These are phyloP conservation scores for Cryptoblepharus egeriae DNA, from an alignment of 2,797 vertebrate genomes.

Conservation along the genomic window DNA sequence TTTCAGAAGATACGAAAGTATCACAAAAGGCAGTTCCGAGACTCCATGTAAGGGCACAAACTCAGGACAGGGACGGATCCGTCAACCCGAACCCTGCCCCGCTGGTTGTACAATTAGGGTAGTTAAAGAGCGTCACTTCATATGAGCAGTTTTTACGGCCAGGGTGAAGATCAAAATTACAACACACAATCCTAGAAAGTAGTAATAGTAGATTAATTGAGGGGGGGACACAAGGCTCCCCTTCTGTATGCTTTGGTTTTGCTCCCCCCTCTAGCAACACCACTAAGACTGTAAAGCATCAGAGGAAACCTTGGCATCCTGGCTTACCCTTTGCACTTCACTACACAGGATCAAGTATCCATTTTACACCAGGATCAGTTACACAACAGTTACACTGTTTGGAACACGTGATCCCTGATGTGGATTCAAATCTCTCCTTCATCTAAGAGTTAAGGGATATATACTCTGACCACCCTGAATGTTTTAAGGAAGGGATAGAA, in stretches of 20 bases:
- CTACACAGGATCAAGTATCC: rapidly evolving
- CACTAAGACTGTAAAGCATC: too few species aligned
- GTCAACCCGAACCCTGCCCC: neutral
- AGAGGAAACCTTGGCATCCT: neutral
- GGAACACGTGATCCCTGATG: neutral
- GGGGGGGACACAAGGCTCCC: neutral
- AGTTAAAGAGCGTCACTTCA: neutral
- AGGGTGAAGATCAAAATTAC: neutral
- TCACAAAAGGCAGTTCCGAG: neutral
- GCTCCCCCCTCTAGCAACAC: too few species aligned
- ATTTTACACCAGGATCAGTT: neutral
- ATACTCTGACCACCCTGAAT: neutral
- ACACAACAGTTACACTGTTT: too few species aligned
- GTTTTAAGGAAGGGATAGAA: neutral
- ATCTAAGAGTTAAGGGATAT: neutral
- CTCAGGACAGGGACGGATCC: neutral
- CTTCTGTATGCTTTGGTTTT: too few species aligned
- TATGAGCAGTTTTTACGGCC: too few species aligned
- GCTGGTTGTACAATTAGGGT: neutral
- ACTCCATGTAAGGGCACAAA: neutral
- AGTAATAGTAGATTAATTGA: neutral
- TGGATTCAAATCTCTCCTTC: neutral
- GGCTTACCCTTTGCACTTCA: neutral
- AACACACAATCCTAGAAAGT: neutral
- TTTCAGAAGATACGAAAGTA: neutral